These are phyloP conservation scores for Orthochromis indermauri DNA, from an alignment of 2,113 vertebrate genomes.

Conservation along the genomic window DNA sequence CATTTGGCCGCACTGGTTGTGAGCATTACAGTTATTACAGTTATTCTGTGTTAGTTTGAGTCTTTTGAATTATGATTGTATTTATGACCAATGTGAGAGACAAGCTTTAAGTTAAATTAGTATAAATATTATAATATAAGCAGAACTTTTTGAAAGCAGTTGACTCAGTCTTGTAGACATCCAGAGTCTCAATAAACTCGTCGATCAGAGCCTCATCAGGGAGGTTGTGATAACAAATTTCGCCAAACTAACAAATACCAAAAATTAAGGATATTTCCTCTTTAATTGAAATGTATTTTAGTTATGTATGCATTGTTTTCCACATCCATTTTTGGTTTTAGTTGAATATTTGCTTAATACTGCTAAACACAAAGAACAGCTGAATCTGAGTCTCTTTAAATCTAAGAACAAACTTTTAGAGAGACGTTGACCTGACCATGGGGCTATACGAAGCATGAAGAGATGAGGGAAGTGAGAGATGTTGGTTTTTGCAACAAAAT, in stretches of 20 bases:
- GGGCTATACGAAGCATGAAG: background rate
- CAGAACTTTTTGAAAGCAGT: background rate
- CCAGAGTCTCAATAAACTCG: background rate
- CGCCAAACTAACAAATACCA: background rate
- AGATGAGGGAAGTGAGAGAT: background rate
- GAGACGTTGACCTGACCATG: background rate
- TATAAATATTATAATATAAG: background rate
- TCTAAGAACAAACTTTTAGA: background rate
- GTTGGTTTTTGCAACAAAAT: background rate
- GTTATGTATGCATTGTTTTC: background rate
- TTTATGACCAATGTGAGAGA: background rate
- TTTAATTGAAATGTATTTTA: background rate
- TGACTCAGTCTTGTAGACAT: background rate
- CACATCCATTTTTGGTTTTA: background rate
- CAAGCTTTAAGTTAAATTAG: background rate
- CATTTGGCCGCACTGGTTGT: background rate
- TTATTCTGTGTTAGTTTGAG: background rate
- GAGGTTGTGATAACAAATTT: background rate
- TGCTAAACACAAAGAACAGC: background rate
- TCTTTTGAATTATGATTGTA: background rate
- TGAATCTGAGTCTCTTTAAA: background rate
- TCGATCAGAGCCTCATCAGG: background rate
- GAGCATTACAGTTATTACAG: background rate
- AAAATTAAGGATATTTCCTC: background rate
- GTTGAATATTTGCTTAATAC: background rate